These are phyloP conservation scores for Esox lucius DNA, from an alignment of 2,797 vertebrate genomes.

Conservation along the genomic window DNA sequence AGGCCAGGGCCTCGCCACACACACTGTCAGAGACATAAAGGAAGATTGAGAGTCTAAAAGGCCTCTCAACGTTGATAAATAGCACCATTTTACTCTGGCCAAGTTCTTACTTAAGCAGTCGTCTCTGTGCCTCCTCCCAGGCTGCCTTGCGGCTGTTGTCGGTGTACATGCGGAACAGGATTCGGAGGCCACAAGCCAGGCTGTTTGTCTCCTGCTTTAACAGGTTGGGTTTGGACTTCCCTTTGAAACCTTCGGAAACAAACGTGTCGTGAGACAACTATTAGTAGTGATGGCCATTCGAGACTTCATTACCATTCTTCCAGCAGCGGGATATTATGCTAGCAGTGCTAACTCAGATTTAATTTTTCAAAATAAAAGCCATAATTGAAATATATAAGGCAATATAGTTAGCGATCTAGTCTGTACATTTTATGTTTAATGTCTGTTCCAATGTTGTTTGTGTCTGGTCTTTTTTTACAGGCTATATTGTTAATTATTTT, in stretches of 20 bases:
- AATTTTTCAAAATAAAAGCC: too few species aligned
- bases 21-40: conserved; percentile 63
- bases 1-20: conserved; percentile 86
- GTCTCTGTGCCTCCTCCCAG: conserved; percentile 85
- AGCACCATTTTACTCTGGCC: not conserved
- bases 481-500: too few species aligned
- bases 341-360: too few species aligned
- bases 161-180: conserved; percentile 88
- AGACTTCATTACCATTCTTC: too few species aligned
- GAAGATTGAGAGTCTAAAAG: not conserved
- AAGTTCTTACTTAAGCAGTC: conserved; percentile 83
- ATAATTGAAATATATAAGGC: too few species aligned
- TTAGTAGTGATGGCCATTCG: too few species aligned
- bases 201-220: conserved; percentile 90
- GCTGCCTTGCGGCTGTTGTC: conserved; percentile 80
- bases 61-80: not conserved
- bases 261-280: conserved; percentile 1
- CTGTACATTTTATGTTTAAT: too few species aligned
- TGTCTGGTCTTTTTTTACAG: too few species aligned
- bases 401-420: too few species aligned
- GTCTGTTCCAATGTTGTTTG: too few species aligned
- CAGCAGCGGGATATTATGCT: too few species aligned
- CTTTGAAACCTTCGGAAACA: conserved; percentile 79
- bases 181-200: conserved; percentile 84
- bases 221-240: conserved; percentile 89